Conservation (phyloP, 1,140 invertebrate genomes). For the Dysdera silvatica region DNA sequence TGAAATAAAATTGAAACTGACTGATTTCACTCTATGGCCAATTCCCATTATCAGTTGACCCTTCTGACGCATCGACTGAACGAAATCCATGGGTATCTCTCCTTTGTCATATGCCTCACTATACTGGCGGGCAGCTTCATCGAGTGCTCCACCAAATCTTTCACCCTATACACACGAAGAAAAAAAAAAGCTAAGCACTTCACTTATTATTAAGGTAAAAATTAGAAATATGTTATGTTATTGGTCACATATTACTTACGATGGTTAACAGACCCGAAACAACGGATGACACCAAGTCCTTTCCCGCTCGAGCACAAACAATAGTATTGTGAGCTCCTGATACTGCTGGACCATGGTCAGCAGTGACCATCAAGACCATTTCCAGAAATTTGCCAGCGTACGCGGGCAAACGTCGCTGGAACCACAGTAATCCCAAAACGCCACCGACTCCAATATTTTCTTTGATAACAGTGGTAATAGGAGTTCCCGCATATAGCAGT, state of each 20-base stretch:
- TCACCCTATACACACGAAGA: conserved; percentile 62
- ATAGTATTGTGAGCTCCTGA: conserved; percentile 99
- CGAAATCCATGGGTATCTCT: conserved; percentile 95
- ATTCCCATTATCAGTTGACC: conserved; percentile 99
- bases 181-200: not conserved
- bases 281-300: conserved; percentile 93
- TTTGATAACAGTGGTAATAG: conserved; percentile 77
- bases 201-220: not conserved
- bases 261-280: conserved; percentile 96
- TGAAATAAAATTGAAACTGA: conserved; percentile 45
- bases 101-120: conserved; percentile 90
- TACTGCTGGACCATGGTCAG: conserved; percentile 98
- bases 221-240: not conserved
- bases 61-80: conserved; percentile 93
- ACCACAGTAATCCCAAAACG: conserved; percentile 95
- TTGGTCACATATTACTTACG: conserved; percentile 54
- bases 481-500: conserved; percentile 94
- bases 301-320: conserved; percentile 95
- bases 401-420: conserved; percentile 86
- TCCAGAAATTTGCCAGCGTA: conserved; percentile 97
- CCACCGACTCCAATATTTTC: conserved; percentile 87
- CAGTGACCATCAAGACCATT: conserved; percentile 98
- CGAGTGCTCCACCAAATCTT: conserved; percentile 94
- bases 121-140: conserved; percentile 92
- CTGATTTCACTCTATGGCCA: conserved; percentile 93